phyloP scores from a whole-genome alignment of 2,888 invertebrate genomes.

The Nephrotoma guestfalica region DNA sequence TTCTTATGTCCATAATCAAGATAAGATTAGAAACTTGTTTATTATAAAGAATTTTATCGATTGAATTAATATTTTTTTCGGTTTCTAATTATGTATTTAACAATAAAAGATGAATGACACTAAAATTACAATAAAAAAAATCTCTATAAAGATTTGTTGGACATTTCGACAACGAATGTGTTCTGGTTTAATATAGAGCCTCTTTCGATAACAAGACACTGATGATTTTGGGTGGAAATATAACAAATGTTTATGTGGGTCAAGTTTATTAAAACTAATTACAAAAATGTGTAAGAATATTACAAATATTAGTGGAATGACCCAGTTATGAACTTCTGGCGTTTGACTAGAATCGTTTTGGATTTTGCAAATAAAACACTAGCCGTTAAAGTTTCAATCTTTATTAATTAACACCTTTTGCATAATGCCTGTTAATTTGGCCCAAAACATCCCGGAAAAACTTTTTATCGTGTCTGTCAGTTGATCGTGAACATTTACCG shows the following conservation, averaged over 20 bases:
- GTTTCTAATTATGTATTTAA: not conserved
- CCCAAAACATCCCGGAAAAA: no score
- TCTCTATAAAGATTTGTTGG: not conserved
- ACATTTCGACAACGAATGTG: not conserved
- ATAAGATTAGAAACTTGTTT: not conserved
- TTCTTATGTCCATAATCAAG: not conserved
- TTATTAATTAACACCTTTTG: no score
- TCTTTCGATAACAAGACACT: not conserved
- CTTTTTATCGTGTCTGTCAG: no score
- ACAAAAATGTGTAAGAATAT: not conserved
- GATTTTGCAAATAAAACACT: no score
- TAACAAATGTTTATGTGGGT: not conserved
- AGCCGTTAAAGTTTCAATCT: no score
- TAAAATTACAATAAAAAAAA: not conserved
- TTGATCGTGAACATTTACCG: no score
- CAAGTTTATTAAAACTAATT: not conserved
- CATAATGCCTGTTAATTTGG: no score
- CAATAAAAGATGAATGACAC: not conserved
- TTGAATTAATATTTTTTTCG: not conserved
- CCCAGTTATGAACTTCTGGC: no score
- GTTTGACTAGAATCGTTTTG: no score
- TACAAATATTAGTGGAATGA: no score
- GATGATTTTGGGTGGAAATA: not conserved
- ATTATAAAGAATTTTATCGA: not conserved
- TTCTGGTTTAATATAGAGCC: not conserved